These are phyloP conservation scores for Luperina testacea DNA, from an alignment of 2,888 invertebrate genomes.

Conservation along the genomic window DNA sequence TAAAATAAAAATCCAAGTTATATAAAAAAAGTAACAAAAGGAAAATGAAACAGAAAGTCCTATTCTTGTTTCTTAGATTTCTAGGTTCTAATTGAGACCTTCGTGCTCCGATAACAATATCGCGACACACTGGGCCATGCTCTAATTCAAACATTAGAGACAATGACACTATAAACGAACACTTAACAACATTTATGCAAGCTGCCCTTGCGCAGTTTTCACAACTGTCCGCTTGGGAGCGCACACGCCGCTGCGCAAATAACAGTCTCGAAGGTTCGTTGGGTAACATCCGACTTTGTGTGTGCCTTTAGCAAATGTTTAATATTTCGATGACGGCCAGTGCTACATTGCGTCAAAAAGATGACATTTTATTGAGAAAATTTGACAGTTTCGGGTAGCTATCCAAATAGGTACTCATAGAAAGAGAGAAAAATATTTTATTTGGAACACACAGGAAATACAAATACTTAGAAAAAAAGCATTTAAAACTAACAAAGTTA, in stretches of 20 bases:
- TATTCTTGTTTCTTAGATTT: background rate
- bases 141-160: constrained; percentile 37
- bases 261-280: constrained; percentile 45
- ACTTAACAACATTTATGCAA: constrained; percentile 45
- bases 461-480: no score
- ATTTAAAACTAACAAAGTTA: no score
- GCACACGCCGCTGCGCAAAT: constrained; percentile 51
- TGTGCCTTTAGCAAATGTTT: constrained; percentile 42
- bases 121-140: constrained; percentile 6
- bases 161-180: constrained; percentile 40
- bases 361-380: background rate
- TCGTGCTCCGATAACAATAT: background rate
- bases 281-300: constrained; percentile 48
- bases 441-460: no score
- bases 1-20: no score
- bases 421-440: no score
- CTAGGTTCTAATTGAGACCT: background rate
- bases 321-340: constrained; percentile 19
- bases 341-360: constrained; percentile 16
- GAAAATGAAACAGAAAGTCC: no score
- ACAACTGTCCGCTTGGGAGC: constrained; percentile 57
- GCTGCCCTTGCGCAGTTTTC: constrained; percentile 60
- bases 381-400: no score
- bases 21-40: no score
- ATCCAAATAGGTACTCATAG: no score